phyloP scores from a whole-genome alignment of 2,888 invertebrate genomes.

The Idaea straminata region DNA sequence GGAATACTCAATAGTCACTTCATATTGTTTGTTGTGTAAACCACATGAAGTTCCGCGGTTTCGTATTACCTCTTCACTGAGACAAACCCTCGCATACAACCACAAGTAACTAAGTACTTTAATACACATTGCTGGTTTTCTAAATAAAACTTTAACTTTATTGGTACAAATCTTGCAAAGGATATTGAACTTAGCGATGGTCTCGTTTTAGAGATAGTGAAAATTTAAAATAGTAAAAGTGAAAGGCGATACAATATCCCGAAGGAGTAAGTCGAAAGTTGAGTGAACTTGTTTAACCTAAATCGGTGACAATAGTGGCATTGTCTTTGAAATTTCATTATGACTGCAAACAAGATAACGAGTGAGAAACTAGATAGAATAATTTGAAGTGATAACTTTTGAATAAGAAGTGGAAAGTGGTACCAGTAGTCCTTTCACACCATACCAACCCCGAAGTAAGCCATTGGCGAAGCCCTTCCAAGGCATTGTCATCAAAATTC shows the following conservation, averaged over 20 bases:
- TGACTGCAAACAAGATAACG: constrained; percentile 52
- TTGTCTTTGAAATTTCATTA: constrained; percentile 63
- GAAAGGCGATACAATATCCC: constrained; percentile 61
- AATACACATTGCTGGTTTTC: constrained; percentile 35
- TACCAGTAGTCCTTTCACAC: not conserved
- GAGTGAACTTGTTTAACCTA: constrained; percentile 74
- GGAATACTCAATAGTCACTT: constrained; percentile 79
- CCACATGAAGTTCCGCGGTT: constrained; percentile 70
- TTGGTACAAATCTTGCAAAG: constrained; percentile 35
- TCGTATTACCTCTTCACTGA: constrained; percentile 56
- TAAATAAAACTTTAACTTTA: not conserved
- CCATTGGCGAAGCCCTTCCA: too few relatives aligned
- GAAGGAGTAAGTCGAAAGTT: constrained; percentile 66
- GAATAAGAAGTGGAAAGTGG: not conserved
- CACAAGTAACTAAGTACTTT: not conserved
- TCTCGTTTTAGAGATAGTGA: constrained; percentile 10
- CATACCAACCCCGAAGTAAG: too few relatives aligned
- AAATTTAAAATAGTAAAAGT: constrained; percentile 35
- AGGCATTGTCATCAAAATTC: too few relatives aligned
- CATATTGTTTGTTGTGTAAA: constrained; percentile 75
- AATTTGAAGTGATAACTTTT: not conserved
- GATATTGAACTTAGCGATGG: constrained; percentile 18
- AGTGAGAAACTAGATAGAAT: constrained; percentile 12
- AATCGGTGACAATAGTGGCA: constrained; percentile 66
- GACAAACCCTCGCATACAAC: constrained; percentile 22